Evolutionary conservation across 2,888 invertebrate species (phyloP), one percentile per base, ranked within the genome.

Genomic region (Podotricha telesiphe): DNA sequence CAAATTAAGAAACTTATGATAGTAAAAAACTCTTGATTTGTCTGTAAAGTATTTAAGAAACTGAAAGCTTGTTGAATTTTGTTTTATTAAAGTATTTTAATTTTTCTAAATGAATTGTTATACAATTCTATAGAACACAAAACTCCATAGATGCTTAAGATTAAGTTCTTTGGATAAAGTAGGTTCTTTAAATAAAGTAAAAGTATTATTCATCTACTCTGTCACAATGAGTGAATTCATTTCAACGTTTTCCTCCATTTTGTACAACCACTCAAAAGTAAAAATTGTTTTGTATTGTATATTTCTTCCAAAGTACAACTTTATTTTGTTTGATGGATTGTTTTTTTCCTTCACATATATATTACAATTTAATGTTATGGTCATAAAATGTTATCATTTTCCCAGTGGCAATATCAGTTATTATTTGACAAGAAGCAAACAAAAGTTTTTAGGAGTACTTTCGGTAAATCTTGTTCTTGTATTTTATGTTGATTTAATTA

Each of bases 391-490:
- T 72, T 51, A 64, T 72, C 50, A 45, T 67, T 65, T 59, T 67
- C 67, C 67, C 70, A 40, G 7, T 42, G 65, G 61, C 47, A 62
- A 53, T 67, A 69, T 69, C 64, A 65, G 42, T 72, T 68, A 65
- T 65, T 61, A 55, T 70, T 65, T 37, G 51, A 62, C 17, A 47
- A 34, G 48, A 65, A 19, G 45, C 51, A 58, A 51, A 28, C 13
- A 61, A 65, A 68, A 69, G 19, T 11, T 65, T 71, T 42, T 19
- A 22, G 28, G 7, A 59, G n/a, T 45, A 63, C 47, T 45, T 51
- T 55, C 11, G 0, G 2, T 11, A 17, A 59, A 58, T 34, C 53
- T 15, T 50, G 53, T 20, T 63, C 4, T 17, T 51, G 17, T 67
- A 59, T 48, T 42, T 67, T 59, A 51, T 17, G 15, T 22, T 22